Conservation (phyloP, 2,888 invertebrate genomes). For the Limenitis camilla region DNA sequence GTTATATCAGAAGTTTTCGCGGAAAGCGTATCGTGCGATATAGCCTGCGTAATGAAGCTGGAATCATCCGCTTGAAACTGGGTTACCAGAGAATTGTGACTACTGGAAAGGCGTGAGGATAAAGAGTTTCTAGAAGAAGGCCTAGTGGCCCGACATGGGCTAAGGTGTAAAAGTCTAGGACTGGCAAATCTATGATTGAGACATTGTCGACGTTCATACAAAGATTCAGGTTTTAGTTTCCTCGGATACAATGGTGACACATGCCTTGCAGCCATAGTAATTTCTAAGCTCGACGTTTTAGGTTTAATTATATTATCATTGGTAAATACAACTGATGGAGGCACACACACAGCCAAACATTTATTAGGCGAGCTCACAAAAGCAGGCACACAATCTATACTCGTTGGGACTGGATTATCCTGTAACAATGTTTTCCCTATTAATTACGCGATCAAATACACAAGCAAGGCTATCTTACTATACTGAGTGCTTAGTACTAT, state of each 20-base stretch:
- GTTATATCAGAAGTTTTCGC: constrained; percentile 82
- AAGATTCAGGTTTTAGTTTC: constrained; percentile 52
- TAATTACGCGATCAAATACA: neutral
- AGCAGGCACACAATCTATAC: constrained; percentile 28
- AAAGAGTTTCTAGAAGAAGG: constrained; percentile 86
- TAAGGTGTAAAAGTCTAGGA: constrained; percentile 73
- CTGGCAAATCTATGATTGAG: constrained; percentile 61
- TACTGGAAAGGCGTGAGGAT: constrained; percentile 86
- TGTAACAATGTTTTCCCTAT: constrained; percentile 35
- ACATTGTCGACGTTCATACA: constrained; percentile 60
- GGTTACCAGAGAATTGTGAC: constrained; percentile 86
- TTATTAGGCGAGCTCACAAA: constrained; percentile 29
- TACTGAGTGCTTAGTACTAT: neutral
- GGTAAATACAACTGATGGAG: constrained; percentile 43
- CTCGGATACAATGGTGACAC: constrained; percentile 56
- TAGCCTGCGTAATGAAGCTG: constrained; percentile 90
- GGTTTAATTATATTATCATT: constrained; percentile 37
- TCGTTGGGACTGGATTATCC: constrained; percentile 49
- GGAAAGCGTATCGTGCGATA: constrained; percentile 87
- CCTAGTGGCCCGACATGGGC: constrained; percentile 75
- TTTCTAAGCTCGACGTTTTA: constrained; percentile 37
- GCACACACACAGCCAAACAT: constrained; percentile 40
- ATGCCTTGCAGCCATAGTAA: constrained; percentile 40
- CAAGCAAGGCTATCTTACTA: neutral
- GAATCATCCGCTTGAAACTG: constrained; percentile 88